Evolutionary conservation across 1,140 invertebrate genomes (phyloP), one percentile per base, ranked within the genome.

Genomic region (Caenorhabditis tropicalis): DNA sequence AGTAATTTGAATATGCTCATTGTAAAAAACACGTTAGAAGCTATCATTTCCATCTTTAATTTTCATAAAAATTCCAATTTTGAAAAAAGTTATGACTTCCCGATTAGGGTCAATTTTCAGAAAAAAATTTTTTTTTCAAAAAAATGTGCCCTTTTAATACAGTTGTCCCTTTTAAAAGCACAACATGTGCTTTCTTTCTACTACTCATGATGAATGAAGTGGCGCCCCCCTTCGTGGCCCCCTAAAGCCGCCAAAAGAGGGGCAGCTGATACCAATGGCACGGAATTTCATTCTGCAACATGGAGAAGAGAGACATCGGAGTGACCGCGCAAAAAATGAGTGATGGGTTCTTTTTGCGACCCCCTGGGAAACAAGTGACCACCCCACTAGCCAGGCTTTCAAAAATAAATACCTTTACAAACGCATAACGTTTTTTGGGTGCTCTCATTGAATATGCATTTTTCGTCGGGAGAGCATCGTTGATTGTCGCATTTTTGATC

Each of bases 201-300:
- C 12, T 12, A 6, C 39, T 56, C 5, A 56, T 56, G 53, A 56
- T 56, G 53, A 56, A 56, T 56, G 24, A 12, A 56, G 21, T 56
- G 53, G 53, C 21, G n/a, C n/a, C n/a, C n/a, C n/a, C n/a, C n/a
- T n/a, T n/a, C 12, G 21, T 27, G 21, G 24, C 10, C 15, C 15
- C 7, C 29, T 21, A 6, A 21, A n/a, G n/a, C 53, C 19, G 21
- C 53, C 19, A 56, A 56, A 56, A 27, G 24, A 27, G 53, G 24
- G 53, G 53, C 53, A 56, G 53, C 53, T 27, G 53, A 56, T 56
- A 27, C 53, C 29, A 19, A 5, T 12, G n/a, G n/a, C 39, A 12
- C 21, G 53, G 53, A 27, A 74, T 74, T 74, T 74, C 65, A 74
- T 74, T 74, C 36, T 51, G 16, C 31, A 58, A 58, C 7, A 29